Evolutionary conservation across 1,140 invertebrate species (phyloP), one percentile per base, ranked within the genome.

Genomic region (Papilio dardanus): DNA sequence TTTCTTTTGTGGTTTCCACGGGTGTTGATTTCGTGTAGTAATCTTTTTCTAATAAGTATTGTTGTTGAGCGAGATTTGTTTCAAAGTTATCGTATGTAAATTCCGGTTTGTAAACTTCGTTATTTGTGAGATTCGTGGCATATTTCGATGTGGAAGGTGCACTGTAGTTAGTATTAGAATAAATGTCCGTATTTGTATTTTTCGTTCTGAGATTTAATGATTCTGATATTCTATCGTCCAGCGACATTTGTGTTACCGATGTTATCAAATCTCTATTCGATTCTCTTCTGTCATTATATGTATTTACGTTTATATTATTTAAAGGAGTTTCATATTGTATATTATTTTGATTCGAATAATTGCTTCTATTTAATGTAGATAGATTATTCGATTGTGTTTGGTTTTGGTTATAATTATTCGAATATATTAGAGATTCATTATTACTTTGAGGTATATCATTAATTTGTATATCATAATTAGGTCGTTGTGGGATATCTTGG

Each of bases 221-320:
- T 85, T 93, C 89, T 0, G 91, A 93, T 73, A 92, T 93, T 85
- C 86, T 84, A 65, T 93, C 91, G 75, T 93, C 91, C 62, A 93
- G 76, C n/a, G 91, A 93, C 86, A 93, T 90, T 50, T 87, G 76
- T 31, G 87, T 83, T 74, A 91, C 31, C 0, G 88, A 81, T 31
- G 79, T 83, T 0, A 83, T 71, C 19, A 87, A 58, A 33, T 73
- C 71, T 30, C 10, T 73, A 58, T 69, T 83, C 1, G 80, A 76
- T 31, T 86, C 84, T 19, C 78, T 83, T 67, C 77, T 79, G 69
- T 85, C 80, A 21, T 78, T 83, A 30, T 84, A 78, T 75, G 79
- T 74, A 30, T 85, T 83, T 24, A 78, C 81, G 76, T 83, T 88
- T 28, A 76, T 77, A 14, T 76, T 80, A 75, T 78, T 84, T 14